A percentile compares a stretch with the other conserved stretches of the same genome.
Conservation (phyloP, 2,113 vertebrate species). For the Clarias magur region DNA sequence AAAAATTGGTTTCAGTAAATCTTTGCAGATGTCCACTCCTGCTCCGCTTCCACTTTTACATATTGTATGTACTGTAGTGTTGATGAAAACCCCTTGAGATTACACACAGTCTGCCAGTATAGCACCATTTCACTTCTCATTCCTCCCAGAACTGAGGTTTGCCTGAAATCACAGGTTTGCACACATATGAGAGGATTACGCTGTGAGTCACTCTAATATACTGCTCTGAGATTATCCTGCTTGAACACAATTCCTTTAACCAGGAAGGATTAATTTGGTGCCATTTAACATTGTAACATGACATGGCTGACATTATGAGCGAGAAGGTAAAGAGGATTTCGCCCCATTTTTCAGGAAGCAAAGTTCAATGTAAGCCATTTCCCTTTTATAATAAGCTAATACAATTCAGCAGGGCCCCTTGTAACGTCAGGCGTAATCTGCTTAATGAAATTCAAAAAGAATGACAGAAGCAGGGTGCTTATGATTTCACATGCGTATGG, state of each 20-base stretch:
- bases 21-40: background rate
- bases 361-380: conserved; percentile 44
- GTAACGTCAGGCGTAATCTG: conserved; percentile 46
- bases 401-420: conserved; percentile 36
- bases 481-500: conserved; percentile 1
- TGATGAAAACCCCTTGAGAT: background rate
- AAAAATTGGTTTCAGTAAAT: background rate
- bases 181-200: conserved; percentile 34
- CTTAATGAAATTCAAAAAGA: conserved; percentile 48
- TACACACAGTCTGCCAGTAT: background rate
- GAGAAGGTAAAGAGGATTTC: conserved; percentile 50
- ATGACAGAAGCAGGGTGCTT: conserved; percentile 14
- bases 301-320: conserved; percentile 49
- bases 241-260: conserved; percentile 51
- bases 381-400: conserved; percentile 45
- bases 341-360: conserved; percentile 37
- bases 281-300: conserved; percentile 56
- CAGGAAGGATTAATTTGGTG: conserved; percentile 54
- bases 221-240: conserved; percentile 49
- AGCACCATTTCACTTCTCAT: background rate
- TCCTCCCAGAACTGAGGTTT: background rate
- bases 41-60: background rate
- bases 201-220: conserved; percentile 27
- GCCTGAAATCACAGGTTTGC: background rate
- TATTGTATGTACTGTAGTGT: background rate